phyloP scores from a whole-genome alignment of 2,113 vertebrate genomes.

The Natator depressus region DNA sequence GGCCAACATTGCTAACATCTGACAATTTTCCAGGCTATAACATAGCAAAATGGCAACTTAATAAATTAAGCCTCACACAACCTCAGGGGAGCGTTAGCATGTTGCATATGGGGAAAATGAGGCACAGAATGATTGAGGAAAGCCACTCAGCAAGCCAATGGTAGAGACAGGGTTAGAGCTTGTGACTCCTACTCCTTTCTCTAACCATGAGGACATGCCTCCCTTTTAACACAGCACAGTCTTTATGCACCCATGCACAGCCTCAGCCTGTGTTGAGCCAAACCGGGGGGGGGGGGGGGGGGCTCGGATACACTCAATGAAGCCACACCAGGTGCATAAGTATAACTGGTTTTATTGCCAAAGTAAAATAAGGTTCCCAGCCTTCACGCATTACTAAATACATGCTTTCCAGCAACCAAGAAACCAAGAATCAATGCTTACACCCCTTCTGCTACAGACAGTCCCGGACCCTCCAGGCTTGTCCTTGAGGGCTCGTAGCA shows the following conservation, averaged over 20 bases:
- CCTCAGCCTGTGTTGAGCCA: neutral
- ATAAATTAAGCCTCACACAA: neutral
- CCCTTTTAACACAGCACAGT: neutral
- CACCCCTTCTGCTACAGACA: too few species aligned
- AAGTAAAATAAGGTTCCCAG: too few species aligned
- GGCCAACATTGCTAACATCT: neutral
- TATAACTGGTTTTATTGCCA: too few species aligned
- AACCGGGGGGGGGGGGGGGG: too few species aligned
- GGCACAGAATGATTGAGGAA: neutral
- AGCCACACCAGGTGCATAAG: too few species aligned
- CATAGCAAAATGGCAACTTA: neutral
- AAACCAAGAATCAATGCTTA: too few species aligned
- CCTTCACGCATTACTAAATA: too few species aligned
- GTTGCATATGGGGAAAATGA: neutral
- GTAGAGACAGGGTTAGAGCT: neutral
- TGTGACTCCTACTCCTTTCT: rapidly evolving
- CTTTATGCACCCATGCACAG: neutral
- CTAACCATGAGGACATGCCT: neutral
- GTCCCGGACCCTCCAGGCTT: too few species aligned
- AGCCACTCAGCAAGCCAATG: neutral
- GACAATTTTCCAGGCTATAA: neutral
- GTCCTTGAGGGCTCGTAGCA: too few species aligned
- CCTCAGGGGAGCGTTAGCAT: neutral
- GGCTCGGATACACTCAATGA: too few species aligned
- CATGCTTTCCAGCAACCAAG: too few species aligned